These are phyloP conservation scores for Hyperoplus lanceolatus DNA, from an alignment of 2,797 vertebrate species.

Conservation along the genomic window DNA sequence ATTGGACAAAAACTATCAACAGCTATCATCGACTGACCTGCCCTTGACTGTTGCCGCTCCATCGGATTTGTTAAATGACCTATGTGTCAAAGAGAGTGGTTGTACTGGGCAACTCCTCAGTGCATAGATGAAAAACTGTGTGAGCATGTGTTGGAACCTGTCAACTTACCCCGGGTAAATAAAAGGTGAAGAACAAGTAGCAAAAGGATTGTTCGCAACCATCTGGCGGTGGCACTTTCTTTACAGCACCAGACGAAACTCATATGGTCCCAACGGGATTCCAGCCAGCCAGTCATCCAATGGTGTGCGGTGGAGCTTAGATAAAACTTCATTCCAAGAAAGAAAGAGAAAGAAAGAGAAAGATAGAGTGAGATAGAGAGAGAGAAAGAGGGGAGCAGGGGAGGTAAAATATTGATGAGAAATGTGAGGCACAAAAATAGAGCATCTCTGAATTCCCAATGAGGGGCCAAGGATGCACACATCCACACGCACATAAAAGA, in stretches of 20 bases:
- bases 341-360: conserved; percentile 30
- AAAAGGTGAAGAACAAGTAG: conserved; percentile 66
- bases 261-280: conserved; percentile 69
- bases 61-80: conserved; percentile 50
- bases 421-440: conserved; percentile 76
- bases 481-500: conserved; percentile 15
- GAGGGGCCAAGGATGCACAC: conserved; percentile 61
- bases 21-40: conserved; percentile 46
- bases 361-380: conserved; percentile 8
- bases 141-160: conserved; percentile 35
- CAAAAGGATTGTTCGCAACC: conserved; percentile 74
- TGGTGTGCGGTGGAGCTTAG: conserved; percentile 76
- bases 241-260: conserved; percentile 69
- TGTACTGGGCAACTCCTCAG: conserved; percentile 41
- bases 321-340: conserved; percentile 76
- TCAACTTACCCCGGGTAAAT: conserved; percentile 63
- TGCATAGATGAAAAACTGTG: conserved; percentile 35
- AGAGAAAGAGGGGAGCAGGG: conserved; percentile 41
- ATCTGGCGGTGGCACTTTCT: conserved; percentile 73
- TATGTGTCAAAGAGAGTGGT: conserved; percentile 44
- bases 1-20: conserved; percentile 58
- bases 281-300: conserved; percentile 69
- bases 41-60: conserved; percentile 55
- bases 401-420: conserved; percentile 80
- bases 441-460: conserved; percentile 65